These are phyloP conservation scores for Nesidiocoris tenuis DNA, from an alignment of 2,888 invertebrate genomes.

Conservation along the genomic window DNA sequence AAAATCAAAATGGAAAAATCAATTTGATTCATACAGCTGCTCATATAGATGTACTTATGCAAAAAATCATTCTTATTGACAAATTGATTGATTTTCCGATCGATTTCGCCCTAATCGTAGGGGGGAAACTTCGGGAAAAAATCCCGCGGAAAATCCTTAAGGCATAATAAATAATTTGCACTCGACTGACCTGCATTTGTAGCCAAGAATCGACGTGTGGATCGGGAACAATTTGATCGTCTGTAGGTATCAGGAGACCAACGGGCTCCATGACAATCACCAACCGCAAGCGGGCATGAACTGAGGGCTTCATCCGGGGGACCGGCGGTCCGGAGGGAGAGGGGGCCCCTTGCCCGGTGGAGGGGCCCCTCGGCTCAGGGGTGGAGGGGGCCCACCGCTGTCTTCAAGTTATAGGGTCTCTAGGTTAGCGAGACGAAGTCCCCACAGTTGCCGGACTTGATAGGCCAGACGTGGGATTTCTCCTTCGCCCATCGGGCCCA, in stretches of 20 bases:
- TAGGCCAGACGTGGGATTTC: neutral
- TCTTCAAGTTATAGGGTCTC: constrained; percentile 17
- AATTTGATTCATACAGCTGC: no score
- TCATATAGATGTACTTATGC: no score
- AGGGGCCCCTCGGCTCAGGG: neutral
- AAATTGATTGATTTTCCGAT: no score
- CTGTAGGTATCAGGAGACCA: constrained; percentile 37
- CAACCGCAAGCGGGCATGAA: constrained; percentile 44
- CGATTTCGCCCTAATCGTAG: no score
- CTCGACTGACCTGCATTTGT: constrained; percentile 43
- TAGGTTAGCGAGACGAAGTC: constrained; percentile 34
- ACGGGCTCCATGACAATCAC: constrained; percentile 44
- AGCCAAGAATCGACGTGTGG: constrained; percentile 43
- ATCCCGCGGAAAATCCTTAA: no score
- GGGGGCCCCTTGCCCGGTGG: neutral
- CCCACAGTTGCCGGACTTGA: neutral
- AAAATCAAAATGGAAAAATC: no score
- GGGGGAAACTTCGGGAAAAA: no score
- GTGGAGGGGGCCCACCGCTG: constrained; percentile 7
- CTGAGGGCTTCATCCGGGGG: constrained; percentile 21
- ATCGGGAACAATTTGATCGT: constrained; percentile 45
- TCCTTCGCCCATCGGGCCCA: neutral
- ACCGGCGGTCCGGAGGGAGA: neutral
- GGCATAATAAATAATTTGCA: constrained; percentile 20
- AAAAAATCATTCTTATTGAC: no score